Percentiles rank a stretch among this genome's conserved stretches.
These are phyloP conservation scores for Ceratina calcarata DNA, from an alignment of 1,140 invertebrate genomes.

Conservation along the genomic window DNA sequence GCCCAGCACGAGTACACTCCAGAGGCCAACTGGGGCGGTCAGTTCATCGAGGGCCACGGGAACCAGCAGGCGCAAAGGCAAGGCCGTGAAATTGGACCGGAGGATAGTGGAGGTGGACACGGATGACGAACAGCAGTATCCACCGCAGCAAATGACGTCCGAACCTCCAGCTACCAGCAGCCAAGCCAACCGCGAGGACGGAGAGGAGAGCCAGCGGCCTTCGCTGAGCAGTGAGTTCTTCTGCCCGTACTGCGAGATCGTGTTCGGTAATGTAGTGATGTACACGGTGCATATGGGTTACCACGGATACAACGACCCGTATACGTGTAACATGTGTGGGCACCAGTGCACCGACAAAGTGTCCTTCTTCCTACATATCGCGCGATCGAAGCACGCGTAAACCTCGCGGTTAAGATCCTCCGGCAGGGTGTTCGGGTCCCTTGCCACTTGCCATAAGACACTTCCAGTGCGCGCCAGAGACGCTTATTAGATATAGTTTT, in stretches of 20 bases:
- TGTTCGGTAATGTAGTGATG: constrained; percentile 94
- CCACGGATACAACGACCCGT: constrained; percentile 94
- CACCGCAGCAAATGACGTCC: background rate
- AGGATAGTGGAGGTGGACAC: constrained; percentile 81
- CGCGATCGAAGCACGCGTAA: constrained; percentile 88
- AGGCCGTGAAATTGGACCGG: constrained; percentile 87
- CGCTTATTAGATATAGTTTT: too few species aligned
- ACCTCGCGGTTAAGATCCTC: fast-evolving
- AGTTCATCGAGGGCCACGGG: constrained; percentile 51
- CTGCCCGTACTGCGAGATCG: constrained; percentile 94
- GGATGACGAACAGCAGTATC: constrained; percentile 46
- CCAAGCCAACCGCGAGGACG: too few species aligned
- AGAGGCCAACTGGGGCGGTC: constrained; percentile 2
- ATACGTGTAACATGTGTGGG: constrained; percentile 97
- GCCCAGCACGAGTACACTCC: constrained; percentile 48
- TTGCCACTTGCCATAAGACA: too few species aligned
- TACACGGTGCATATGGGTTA: constrained; percentile 98
- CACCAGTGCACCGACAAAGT: constrained; percentile 89
- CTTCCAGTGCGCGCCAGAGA: too few species aligned
- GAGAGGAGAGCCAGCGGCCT: background rate
- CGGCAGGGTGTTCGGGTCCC: background rate
- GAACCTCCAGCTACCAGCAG: background rate
- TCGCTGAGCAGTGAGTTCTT: constrained; percentile 76
- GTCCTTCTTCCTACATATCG: constrained; percentile 95
- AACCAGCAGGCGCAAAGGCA: constrained; percentile 89